Percentiles rank a stretch among this genome's conserved stretches.
Evolutionary conservation across 2,797 vertebrate species (phyloP).

Genomic region (Tokudaia tokunoshimensis): DNA sequence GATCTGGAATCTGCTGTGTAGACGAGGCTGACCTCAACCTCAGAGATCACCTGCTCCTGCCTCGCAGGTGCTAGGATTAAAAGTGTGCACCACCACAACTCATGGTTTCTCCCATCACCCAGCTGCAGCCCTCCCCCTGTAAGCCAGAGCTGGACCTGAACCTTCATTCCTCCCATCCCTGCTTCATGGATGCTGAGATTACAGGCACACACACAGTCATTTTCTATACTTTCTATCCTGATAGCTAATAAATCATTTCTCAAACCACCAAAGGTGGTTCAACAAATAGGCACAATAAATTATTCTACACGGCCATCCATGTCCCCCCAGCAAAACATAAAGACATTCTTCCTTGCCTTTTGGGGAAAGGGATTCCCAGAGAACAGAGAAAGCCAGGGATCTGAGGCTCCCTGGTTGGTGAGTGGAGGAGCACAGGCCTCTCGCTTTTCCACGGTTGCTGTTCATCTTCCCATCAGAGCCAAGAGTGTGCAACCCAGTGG

Average conservation of each 20-base stretch:
- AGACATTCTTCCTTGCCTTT: not conserved
- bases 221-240: not conserved
- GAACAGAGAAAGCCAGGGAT: not conserved
- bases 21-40: not conserved
- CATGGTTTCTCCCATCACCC: not conserved
- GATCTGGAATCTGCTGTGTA: not conserved
- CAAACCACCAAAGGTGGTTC: not conserved
- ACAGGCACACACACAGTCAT: not conserved
- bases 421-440: rapidly evolving
- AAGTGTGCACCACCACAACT: not conserved
- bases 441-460: rapidly evolving
- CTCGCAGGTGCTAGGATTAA: not conserved
- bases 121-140: not conserved
- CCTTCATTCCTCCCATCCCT: not conserved
- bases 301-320: not conserved
- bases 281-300: not conserved
- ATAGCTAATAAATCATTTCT: not conserved
- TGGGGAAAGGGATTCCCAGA: not conserved
- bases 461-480: not conserved
- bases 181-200: not conserved
- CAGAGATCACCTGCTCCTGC: not conserved
- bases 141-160: not conserved
- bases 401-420: not conserved
- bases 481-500: rapidly evolving
- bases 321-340: not conserved